Evolutionary conservation across 2,888 invertebrate genomes (phyloP), one percentile per base, ranked within the genome.

Genomic region (Melitaea athalia): DNA sequence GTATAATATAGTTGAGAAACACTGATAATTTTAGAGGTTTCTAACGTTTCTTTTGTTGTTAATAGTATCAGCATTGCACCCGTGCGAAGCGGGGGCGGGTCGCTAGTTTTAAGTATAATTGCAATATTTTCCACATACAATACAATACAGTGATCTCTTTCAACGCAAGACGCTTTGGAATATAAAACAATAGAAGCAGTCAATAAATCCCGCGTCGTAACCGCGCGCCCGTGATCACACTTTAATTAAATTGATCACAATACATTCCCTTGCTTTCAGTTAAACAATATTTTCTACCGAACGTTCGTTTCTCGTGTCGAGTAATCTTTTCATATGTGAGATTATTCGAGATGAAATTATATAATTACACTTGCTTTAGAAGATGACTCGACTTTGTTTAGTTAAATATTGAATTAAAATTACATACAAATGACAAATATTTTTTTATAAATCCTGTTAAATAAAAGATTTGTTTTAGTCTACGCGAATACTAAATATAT

Each of bases 211-310:
- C 3, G 53, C 74, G 68, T 69, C 74, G 76, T 74, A 74, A 67
- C 70, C 69, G 75, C 70, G 60, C 53, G 63, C 45, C 45, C 53
- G 31, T 50, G 24, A 24, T 33, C 24, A 64, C 75, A 71, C 76
- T 80, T 83, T 84, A 82, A 84, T 85, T 85, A 85, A 84, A 83
- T 84, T 79, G 77, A 77, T 79, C 78, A 75, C 79, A 76, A 79
- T 79, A 83, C 78, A 76, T 76, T 78, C 76, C 71, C 62, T 70
- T 79, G 79, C 79, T 85, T 82, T 80, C 80, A 81, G 85, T 83
- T 81, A 82, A 66, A 64, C 67, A 68, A 68, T 71, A 67, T 69
- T 66, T n/a, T 65, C 67, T 69, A 65, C 53, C 31, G 14, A 14
- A n/a, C 12, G 1, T 17, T 14, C 5, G 12, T 55, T 55, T 33